Conservation (phyloP, 2,888 invertebrate species). For the Limenitis arthemis region DNA sequence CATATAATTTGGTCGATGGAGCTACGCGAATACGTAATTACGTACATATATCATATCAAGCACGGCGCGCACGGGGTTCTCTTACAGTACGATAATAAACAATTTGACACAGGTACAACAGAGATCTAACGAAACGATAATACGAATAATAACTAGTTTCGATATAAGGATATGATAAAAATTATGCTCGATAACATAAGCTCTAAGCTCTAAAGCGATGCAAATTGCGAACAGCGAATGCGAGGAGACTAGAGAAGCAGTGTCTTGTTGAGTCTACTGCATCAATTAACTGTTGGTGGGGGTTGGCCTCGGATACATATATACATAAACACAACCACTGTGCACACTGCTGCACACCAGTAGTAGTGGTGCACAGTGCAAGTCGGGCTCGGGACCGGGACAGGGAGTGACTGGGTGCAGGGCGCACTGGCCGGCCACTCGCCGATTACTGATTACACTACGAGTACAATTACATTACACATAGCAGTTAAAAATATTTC, state of each 20-base stretch:
- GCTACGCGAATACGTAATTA: conserved; percentile 51
- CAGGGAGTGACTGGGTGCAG: conserved; percentile 27
- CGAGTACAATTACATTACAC: conserved; percentile 58
- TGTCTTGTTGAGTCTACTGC: conserved; percentile 65
- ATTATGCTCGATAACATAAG: conserved; percentile 67
- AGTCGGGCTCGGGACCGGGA: conserved; percentile 27
- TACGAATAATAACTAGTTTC: conserved; percentile 66
- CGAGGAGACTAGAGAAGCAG: conserved; percentile 70
- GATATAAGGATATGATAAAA: conserved; percentile 64
- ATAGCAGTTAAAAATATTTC: conserved; percentile 68
- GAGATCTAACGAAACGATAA: conserved; percentile 72
- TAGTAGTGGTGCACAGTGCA: conserved; percentile 29
- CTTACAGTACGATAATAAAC: conserved; percentile 62
- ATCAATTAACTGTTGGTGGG: conserved; percentile 68
- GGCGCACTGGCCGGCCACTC: conserved; percentile 6
- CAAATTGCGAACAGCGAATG: conserved; percentile 39
- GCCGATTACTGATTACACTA: conserved; percentile 25
- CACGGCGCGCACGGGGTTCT: conserved; percentile 48
- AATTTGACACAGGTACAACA: conserved; percentile 65
- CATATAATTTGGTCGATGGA: conserved; percentile 56
- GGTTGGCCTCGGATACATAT: conserved; percentile 40
- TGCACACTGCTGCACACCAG: conserved; percentile 36
- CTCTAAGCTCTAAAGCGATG: conserved; percentile 48
- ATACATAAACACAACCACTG: conserved; percentile 38
- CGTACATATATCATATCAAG: conserved; percentile 32